Evolutionary conservation across 2,888 invertebrate genomes (phyloP).

Genomic region (Macrosoma leucophasiata): DNA sequence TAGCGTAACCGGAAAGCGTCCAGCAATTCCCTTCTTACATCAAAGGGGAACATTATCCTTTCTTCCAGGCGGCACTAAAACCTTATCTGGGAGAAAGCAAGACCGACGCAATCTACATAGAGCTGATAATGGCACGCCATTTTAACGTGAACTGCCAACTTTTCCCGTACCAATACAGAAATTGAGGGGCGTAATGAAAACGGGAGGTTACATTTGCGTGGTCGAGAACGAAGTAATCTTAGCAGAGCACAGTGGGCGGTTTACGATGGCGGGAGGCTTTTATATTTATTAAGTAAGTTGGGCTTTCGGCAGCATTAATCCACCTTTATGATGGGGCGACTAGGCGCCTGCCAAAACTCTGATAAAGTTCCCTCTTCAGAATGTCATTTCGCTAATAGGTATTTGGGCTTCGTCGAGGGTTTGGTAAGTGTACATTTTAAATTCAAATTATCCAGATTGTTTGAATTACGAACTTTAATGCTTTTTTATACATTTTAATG

Average conservation of each 20-base stretch:
- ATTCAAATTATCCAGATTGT: too few species aligned
- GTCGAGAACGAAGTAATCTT: conserved; percentile 69
- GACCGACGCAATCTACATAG: conserved; percentile 72
- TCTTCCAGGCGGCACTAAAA: conserved; percentile 63
- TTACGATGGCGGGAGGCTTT: conserved; percentile 72
- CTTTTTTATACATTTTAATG: too few species aligned
- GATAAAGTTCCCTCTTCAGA: too few species aligned
- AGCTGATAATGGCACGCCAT: conserved; percentile 68
- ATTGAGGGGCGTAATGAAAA: conserved; percentile 48
- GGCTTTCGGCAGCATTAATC: conserved; percentile 74
- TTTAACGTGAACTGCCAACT: conserved; percentile 36
- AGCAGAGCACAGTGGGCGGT: conserved; percentile 67
- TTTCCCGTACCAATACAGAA: conserved; percentile 25
- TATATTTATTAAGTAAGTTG: conserved; percentile 78
- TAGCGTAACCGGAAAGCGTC: too few species aligned
- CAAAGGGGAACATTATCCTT: conserved; percentile 72
- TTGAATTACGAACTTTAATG: too few species aligned
- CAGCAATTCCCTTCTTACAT: conserved; percentile 46
- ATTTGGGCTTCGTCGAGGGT: conserved; percentile 10
- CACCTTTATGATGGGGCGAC: conserved; percentile 69
- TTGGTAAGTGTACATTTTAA: conserved; percentile 8
- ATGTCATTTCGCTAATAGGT: too few species aligned
- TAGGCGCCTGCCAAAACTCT: conserved; percentile 52
- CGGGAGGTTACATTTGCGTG: conserved; percentile 43
- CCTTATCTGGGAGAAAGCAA: conserved; percentile 69